Evolutionary conservation across 1,140 invertebrate genomes (phyloP).

Genomic region (Nasonia giraulti): DNA sequence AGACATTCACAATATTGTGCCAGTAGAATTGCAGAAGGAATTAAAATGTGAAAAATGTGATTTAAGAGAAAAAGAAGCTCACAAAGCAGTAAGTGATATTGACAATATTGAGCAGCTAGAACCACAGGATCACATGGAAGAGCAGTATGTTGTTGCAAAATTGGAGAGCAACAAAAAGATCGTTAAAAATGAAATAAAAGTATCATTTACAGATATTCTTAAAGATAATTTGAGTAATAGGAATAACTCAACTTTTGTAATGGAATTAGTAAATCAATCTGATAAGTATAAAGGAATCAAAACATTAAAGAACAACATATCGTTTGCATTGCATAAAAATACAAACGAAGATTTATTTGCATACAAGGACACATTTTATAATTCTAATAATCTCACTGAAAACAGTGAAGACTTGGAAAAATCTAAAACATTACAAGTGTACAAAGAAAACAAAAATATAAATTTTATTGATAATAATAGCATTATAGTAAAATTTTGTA

Average conservation of each 20-base stretch:
- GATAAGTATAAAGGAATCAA: background rate
- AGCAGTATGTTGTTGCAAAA: background rate
- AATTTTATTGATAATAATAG: background rate
- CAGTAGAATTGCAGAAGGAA: background rate
- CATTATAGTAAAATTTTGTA: background rate
- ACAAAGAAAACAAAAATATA: background rate
- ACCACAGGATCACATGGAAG: background rate
- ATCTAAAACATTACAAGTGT: background rate
- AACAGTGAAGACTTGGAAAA: background rate
- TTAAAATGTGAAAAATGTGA: background rate
- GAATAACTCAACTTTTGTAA: background rate
- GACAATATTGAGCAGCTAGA: background rate
- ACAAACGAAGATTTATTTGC: background rate
- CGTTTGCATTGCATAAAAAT: background rate
- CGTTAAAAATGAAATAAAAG: background rate
- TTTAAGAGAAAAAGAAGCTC: background rate
- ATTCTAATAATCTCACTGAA: background rate
- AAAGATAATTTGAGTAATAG: background rate
- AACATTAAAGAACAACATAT: constrained; percentile 15
- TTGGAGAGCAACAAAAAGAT: background rate
- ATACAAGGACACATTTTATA: background rate
- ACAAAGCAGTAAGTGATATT: background rate
- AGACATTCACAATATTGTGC: background rate
- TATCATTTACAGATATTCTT: constrained; percentile 12
- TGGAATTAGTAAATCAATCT: constrained; percentile 19